These are phyloP conservation scores for Eira barbara DNA, from an alignment of 2,113 vertebrate genomes.

Conservation along the genomic window DNA sequence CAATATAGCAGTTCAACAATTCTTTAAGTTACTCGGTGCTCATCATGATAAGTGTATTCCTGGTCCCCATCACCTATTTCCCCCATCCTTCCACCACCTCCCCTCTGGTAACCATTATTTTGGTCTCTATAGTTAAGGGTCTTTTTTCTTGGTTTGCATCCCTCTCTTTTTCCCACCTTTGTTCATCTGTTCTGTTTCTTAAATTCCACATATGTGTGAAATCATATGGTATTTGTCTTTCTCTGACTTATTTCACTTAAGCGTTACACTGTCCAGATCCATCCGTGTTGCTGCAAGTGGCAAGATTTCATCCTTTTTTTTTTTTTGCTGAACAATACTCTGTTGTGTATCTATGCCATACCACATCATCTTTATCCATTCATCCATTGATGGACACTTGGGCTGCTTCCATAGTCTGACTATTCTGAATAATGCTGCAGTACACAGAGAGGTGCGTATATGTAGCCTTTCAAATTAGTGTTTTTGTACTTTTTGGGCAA, in stretches of 20 bases:
- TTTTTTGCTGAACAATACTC: too few relatives aligned
- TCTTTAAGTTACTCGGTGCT: not conserved
- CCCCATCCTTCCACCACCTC: too few relatives aligned
- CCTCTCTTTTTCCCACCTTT: not conserved
- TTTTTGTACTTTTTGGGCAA: not conserved
- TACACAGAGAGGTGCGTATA: not conserved
- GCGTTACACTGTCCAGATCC: too few relatives aligned
- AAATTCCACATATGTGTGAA: not conserved
- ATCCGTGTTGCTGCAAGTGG: too few relatives aligned
- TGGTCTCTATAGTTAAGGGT: not conserved
- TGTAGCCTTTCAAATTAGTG: not conserved
- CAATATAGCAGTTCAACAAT: not conserved
- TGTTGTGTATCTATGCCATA: too few relatives aligned
- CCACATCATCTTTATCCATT: too few relatives aligned
- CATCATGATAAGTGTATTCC: not conserved
- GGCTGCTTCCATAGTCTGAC: too few relatives aligned
- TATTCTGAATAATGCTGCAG: not conserved
- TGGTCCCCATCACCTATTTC: not conserved
- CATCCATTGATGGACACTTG: too few relatives aligned
- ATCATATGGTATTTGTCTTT: not conserved
- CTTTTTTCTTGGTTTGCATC: not conserved
- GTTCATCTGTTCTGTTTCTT: not conserved
- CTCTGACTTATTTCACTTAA: too few relatives aligned
- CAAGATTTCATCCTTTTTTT: too few relatives aligned
- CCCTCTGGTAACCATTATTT: not conserved